Conservation (phyloP, 2,113 vertebrate genomes). For the Macquaria ambigua region DNA sequence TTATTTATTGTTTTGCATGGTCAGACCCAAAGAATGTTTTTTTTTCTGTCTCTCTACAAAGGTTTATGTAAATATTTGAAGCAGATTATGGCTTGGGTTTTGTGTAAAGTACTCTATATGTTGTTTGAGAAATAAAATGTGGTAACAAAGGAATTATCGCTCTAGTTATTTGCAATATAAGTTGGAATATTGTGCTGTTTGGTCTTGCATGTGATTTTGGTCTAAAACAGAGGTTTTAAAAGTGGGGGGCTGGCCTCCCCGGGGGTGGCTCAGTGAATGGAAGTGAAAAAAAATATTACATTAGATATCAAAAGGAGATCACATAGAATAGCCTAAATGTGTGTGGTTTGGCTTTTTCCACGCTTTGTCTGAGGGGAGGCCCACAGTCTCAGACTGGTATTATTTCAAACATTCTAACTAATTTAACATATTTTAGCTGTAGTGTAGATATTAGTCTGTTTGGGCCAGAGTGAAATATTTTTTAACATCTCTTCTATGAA, state of each 20-base stretch:
- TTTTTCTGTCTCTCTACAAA: constrained; percentile 63
- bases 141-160: constrained; percentile 40
- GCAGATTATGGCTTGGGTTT: constrained; percentile 67
- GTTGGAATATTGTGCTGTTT: not conserved
- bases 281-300: no score
- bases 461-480: not conserved
- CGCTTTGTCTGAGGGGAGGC: no score
- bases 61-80: constrained; percentile 83
- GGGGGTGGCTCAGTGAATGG: no score
- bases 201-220: no score
- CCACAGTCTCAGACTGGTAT: no score
- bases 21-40: constrained; percentile 83
- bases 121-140: constrained; percentile 84
- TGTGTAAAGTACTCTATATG: constrained; percentile 78
- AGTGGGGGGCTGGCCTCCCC: no score
- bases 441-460: not conserved
- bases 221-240: no score
- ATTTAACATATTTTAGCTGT: not conserved
- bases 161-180: constrained; percentile 1
- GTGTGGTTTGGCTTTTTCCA: no score
- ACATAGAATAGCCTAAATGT: no score
- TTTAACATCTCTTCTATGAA: not conserved
- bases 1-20: constrained; percentile 86
- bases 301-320: no score
- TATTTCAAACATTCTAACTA: not conserved